Percentiles rank a stretch among this genome's conserved stretches.
These are phyloP conservation scores for Callionymus lyra DNA, from an alignment of 2,113 vertebrate species.

Conservation along the genomic window DNA sequence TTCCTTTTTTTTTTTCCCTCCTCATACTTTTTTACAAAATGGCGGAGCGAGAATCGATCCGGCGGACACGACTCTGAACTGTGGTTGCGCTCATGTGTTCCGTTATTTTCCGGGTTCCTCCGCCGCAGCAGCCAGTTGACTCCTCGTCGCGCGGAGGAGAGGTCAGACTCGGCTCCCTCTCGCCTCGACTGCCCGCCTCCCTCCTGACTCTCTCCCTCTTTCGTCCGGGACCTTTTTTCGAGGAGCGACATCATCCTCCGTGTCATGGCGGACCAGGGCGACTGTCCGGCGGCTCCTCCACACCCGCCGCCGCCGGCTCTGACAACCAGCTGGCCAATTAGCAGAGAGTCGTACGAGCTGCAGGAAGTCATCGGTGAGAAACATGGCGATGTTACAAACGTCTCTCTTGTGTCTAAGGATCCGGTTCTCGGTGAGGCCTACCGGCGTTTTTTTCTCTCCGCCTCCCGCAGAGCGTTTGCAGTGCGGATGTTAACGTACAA, in stretches of 20 bases:
- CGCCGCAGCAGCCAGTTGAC: constrained; percentile 50
- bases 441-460: constrained; percentile 60
- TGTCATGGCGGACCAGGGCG: constrained; percentile 91
- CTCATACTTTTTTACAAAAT: too few relatives aligned
- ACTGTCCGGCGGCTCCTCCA: constrained; percentile 74
- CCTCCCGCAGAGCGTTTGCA: constrained; percentile 37
- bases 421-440: constrained; percentile 61
- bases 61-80: background rate
- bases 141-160: constrained; percentile 39
- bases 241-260: constrained; percentile 54
- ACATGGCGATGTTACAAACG: constrained; percentile 1
- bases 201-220: constrained; percentile 12
- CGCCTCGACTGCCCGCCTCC: background rate
- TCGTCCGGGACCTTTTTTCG: too few relatives aligned
- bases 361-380: constrained; percentile 98
- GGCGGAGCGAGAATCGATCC: too few relatives aligned
- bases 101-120: constrained; percentile 64
- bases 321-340: constrained; percentile 83
- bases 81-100: constrained; percentile 9
- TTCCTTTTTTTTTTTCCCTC: background rate
- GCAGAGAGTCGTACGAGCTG: constrained; percentile 90
- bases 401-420: background rate
- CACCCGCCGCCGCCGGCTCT: constrained; percentile 67
- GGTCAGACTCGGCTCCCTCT: constrained; percentile 32
- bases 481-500: constrained; percentile 63